Percentiles rank a stretch among this genome's conserved stretches.
Conservation (phyloP, 2,888 invertebrate genomes). For the Callinectes sapidus region DNA sequence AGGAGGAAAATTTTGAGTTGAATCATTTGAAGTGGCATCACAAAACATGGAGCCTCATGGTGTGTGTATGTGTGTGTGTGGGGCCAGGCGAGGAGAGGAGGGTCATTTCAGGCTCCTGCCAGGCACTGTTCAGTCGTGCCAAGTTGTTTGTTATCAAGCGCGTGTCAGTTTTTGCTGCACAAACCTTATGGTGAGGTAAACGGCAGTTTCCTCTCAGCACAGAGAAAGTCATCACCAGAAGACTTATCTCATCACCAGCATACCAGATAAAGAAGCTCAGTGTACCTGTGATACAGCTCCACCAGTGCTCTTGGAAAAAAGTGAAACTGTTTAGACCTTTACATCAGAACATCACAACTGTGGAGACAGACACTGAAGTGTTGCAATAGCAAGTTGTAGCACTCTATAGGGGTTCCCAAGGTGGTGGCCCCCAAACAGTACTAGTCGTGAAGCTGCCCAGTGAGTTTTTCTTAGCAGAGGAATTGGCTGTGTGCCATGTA, state of each 20-base stretch:
- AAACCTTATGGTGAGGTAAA: conserved; percentile 42
- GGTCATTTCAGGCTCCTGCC: conserved; percentile 66
- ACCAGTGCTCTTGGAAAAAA: not conserved
- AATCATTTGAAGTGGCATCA: conserved; percentile 24
- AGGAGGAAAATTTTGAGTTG: not conserved
- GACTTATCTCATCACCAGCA: not conserved
- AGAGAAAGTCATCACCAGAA: not conserved
- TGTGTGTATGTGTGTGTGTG: conserved; percentile 32
- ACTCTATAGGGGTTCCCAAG: not conserved
- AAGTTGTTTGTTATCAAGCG: conserved; percentile 66
- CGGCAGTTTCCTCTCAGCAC: not conserved
- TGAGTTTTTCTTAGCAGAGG: conserved; percentile 54
- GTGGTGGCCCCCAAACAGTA: conserved; percentile 13
- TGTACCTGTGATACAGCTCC: not conserved
- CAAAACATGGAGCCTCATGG: conserved; percentile 64
- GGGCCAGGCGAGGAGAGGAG: conserved; percentile 19
- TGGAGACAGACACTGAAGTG: not conserved
- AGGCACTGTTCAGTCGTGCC: conserved; percentile 63
- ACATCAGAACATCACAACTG: not conserved
- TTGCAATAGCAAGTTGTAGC: not conserved
- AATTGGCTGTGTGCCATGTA: conserved; percentile 58
- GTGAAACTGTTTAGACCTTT: not conserved
- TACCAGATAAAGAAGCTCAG: not conserved
- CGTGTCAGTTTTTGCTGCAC: conserved; percentile 47
- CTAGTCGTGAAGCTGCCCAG: not conserved